Evolutionary conservation across 2,888 invertebrate species (phyloP).

Genomic region (Timema podura): DNA sequence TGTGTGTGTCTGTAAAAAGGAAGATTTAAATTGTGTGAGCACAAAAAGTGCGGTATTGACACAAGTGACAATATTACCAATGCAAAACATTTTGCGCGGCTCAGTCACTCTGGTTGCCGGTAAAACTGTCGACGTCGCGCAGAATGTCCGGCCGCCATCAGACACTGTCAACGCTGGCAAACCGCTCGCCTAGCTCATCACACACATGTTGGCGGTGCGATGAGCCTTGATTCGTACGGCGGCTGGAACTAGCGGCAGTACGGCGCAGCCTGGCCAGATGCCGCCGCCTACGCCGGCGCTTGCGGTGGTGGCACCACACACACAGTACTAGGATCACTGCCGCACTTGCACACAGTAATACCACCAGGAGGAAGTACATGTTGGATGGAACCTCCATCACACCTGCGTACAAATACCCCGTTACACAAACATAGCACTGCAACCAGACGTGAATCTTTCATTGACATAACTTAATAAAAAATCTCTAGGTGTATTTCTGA

Average conservation of each 20-base stretch:
- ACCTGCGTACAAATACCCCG: constrained; percentile 40
- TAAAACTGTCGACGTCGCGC: not conserved
- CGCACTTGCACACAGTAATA: constrained; percentile 48
- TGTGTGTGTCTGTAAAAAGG: too few species aligned
- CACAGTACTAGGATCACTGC: constrained; percentile 49
- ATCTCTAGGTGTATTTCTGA: too few species aligned
- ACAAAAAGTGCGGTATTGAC: too few species aligned
- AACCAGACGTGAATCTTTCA: too few species aligned
- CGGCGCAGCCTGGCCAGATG: constrained; percentile 42
- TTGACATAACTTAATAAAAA: too few species aligned
- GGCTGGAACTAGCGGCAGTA: constrained; percentile 42
- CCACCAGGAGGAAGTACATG: constrained; percentile 53
- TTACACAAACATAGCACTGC: too few species aligned
- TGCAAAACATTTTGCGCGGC: too few species aligned
- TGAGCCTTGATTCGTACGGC: constrained; percentile 44
- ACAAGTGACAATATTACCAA: too few species aligned
- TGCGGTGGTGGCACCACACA: constrained; percentile 55
- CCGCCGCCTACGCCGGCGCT: constrained; percentile 48
- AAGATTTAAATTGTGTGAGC: too few species aligned
- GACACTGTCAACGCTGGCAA: constrained; percentile 55
- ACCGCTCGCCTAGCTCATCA: constrained; percentile 54
- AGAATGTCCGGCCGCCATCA: constrained; percentile 41
- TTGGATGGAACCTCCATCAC: constrained; percentile 51
- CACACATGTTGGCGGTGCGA: constrained; percentile 49
- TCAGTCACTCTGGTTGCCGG: too few species aligned